Conservation (phyloP, 1,140 invertebrate genomes). For the Ceratoteleas bidentatus region DNA sequence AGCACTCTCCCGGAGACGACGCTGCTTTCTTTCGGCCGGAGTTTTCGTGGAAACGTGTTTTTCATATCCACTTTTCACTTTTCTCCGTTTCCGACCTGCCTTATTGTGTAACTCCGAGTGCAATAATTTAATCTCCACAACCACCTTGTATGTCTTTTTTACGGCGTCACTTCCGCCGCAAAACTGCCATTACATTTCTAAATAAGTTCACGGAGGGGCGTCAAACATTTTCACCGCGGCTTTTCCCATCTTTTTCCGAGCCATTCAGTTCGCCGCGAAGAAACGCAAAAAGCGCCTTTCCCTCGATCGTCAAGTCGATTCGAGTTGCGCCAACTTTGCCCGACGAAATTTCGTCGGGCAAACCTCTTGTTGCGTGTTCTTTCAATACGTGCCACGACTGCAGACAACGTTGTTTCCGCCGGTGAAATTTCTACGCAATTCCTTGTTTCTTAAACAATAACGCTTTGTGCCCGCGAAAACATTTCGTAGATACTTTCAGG, state of each 20-base stretch:
- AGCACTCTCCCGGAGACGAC: too few species aligned
- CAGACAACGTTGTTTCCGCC: background rate
- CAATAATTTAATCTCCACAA: conserved; percentile 46
- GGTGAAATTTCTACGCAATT: background rate
- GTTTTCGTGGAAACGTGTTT: conserved; percentile 25
- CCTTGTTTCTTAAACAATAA: too few species aligned
- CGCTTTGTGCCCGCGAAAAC: background rate
- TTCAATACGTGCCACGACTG: conserved; percentile 6
- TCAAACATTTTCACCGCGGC: conserved; percentile 27
- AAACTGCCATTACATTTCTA: conserved; percentile 32
- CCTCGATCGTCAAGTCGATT: too few species aligned
- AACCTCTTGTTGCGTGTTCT: background rate
- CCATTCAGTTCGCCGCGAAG: too few species aligned
- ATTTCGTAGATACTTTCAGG: background rate
- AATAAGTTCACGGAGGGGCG: conserved; percentile 24
- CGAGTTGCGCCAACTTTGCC: too few species aligned
- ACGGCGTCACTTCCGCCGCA: conserved; percentile 3
- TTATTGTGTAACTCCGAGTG: conserved; percentile 41
- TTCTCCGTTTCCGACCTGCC: conserved; percentile 38
- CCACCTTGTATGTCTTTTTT: conserved; percentile 26
- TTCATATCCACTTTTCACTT: conserved; percentile 39
- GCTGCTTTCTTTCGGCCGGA: too few species aligned
- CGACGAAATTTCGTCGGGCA: background rate
- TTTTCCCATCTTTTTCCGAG: background rate
- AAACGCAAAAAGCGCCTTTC: too few species aligned